phyloP scores from a whole-genome alignment of 2,797 vertebrate species.

The Cirrhinus mrigala region DNA sequence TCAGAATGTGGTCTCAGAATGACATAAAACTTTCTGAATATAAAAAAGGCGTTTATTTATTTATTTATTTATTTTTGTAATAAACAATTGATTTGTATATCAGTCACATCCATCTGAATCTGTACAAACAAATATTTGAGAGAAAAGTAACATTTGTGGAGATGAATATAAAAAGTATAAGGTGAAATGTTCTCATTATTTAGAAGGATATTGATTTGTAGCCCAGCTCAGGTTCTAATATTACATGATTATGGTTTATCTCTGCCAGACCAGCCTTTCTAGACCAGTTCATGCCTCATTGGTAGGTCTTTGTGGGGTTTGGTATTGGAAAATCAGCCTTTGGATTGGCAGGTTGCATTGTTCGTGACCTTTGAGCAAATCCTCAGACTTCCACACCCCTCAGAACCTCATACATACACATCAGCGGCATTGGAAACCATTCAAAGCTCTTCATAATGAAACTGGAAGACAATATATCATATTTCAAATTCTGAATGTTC shows the following conservation, averaged over 20 bases:
- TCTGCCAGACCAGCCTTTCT: neutral
- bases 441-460: neutral
- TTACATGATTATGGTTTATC: neutral
- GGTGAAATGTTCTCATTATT: neutral
- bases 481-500: neutral
- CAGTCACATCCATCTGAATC: neutral
- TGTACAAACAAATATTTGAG: neutral
- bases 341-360: slow-evolving; percentile 1
- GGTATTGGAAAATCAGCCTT: neutral
- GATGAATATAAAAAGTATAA: neutral
- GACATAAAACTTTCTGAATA: neutral
- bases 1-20: neutral
- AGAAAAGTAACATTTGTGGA: neutral
- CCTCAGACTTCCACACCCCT: neutral
- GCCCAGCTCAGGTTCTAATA: neutral
- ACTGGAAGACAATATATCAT: neutral
- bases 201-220: neutral
- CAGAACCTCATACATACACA: too few relatives aligned
- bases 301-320: neutral
- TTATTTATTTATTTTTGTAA: too few relatives aligned
- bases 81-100: too few relatives aligned
- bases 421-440: neutral
- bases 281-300: neutral
- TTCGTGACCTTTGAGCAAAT: slow-evolving; percentile 12
- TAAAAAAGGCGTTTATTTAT: too few relatives aligned